Conservation (phyloP, 2,113 vertebrate species). For the Nesospiza acunhae region DNA sequence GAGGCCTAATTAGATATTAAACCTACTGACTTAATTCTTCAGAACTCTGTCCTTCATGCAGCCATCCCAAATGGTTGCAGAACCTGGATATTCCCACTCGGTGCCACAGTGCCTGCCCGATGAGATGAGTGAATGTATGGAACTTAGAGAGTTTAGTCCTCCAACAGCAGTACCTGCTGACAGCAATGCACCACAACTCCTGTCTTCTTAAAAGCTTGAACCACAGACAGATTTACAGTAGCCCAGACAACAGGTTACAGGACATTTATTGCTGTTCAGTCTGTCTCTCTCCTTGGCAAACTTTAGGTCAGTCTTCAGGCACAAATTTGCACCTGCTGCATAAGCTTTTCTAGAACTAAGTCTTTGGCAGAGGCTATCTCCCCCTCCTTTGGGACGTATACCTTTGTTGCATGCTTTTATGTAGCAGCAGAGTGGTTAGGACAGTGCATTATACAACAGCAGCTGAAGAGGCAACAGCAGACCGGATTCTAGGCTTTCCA, state of each 20-base stretch:
- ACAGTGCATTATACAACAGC: not conserved
- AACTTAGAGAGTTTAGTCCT: not conserved
- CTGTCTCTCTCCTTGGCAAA: not conserved
- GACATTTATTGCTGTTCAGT: not conserved
- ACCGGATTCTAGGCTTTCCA: not conserved
- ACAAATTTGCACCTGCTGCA: not conserved
- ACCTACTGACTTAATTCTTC: not conserved
- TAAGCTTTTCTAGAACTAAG: not conserved
- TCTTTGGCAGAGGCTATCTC: not conserved
- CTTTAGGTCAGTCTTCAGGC: not conserved
- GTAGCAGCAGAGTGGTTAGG: not conserved
- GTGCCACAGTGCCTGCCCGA: rapidly evolving
- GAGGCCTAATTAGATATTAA: not conserved
- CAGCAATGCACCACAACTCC: not conserved
- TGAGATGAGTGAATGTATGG: rapidly evolving
- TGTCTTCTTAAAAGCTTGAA: not conserved
- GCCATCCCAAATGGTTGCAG: rapidly evolving
- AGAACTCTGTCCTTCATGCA: not conserved
- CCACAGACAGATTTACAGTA: rapidly evolving
- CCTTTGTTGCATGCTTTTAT: not conserved
- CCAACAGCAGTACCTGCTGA: not conserved
- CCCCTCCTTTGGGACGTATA: not conserved
- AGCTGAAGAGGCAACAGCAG: not conserved
- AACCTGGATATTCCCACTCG: not conserved
- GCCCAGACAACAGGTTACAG: not conserved